Conservation (phyloP, 2,797 vertebrate species). For the Hyperoplus lanceolatus region DNA sequence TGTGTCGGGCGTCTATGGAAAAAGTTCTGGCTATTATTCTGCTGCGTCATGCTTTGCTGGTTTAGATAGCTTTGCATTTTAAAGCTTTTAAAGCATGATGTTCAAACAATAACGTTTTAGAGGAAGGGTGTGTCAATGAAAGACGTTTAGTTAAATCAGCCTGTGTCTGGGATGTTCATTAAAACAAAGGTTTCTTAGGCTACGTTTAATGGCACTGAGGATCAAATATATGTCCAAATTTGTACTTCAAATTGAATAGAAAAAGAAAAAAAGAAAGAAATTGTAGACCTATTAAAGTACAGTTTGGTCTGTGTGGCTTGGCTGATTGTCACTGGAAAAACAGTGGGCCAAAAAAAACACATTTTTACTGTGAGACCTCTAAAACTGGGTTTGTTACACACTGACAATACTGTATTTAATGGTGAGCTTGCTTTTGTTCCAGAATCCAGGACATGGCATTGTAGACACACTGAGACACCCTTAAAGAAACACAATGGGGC, state of each 20-base stretch:
- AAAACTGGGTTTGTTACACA: slow-evolving; percentile 46
- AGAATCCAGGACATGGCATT: background rate
- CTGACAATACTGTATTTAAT: slow-evolving; percentile 45
- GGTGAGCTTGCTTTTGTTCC: slow-evolving; percentile 1
- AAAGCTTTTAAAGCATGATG: slow-evolving; percentile 14
- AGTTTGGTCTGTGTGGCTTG: slow-evolving; percentile 68
- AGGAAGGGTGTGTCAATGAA: slow-evolving; percentile 35
- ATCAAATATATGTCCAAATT: slow-evolving; percentile 39
- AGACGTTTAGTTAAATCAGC: slow-evolving; percentile 20
- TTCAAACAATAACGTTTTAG: slow-evolving; percentile 19
- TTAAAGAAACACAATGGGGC: too few relatives aligned
- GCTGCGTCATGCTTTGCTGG: slow-evolving; percentile 15
- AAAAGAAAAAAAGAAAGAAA: slow-evolving; percentile 44
- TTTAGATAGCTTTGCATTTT: slow-evolving; percentile 5
- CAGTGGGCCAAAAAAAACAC: slow-evolving; percentile 54
- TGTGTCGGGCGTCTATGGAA: slow-evolving; percentile 45
- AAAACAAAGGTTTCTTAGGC: slow-evolving; percentile 24
- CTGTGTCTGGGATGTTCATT: slow-evolving; percentile 37
- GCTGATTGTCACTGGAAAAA: slow-evolving; percentile 65
- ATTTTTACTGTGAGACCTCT: slow-evolving; percentile 65
- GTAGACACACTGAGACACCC: slow-evolving; percentile 24
- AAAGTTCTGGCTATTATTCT: slow-evolving; percentile 36
- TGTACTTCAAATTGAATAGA: slow-evolving; percentile 59
- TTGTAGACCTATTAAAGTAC: slow-evolving; percentile 65
- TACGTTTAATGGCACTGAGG: slow-evolving; percentile 21